phyloP scores from a whole-genome alignment of 1,140 invertebrate genomes.

The Cyrtorhinus lividipennis region DNA sequence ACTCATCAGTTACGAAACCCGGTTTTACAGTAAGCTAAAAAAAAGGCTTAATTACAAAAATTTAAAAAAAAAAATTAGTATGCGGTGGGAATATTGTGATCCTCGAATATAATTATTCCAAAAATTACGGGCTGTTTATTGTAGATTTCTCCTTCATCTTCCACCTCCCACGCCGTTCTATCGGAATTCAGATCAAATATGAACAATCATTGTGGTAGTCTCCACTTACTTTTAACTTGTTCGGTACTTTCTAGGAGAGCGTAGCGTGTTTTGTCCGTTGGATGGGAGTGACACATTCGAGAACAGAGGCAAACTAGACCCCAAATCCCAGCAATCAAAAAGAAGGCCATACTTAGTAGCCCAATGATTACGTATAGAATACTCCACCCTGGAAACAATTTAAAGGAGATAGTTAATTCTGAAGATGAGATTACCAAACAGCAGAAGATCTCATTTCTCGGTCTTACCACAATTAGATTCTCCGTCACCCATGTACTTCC shows the following conservation, averaged over 20 bases:
- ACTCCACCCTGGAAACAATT: slow-evolving; percentile 57
- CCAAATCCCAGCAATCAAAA: slow-evolving; percentile 51
- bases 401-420: neutral
- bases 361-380: slow-evolving; percentile 72
- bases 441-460: too few species aligned
- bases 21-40: neutral
- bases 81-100: too few species aligned
- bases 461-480: slow-evolving; percentile 67
- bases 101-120: too few species aligned
- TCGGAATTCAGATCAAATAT: too few species aligned
- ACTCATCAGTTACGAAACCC: neutral
- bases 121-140: too few species aligned
- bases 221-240: slow-evolving; percentile 20
- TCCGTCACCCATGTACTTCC: slow-evolving; percentile 43
- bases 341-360: slow-evolving; percentile 44
- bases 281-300: slow-evolving; percentile 32
- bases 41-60: too few species aligned
- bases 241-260: slow-evolving; percentile 22
- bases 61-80: too few species aligned
- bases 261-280: slow-evolving; percentile 21
- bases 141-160: too few species aligned
- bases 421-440: neutral
- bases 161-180: too few species aligned
- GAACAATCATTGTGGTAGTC: too few species aligned
- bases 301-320: slow-evolving; percentile 49